phyloP scores from a whole-genome alignment of 2,888 invertebrate genomes.

The Palloptera scutellata region DNA sequence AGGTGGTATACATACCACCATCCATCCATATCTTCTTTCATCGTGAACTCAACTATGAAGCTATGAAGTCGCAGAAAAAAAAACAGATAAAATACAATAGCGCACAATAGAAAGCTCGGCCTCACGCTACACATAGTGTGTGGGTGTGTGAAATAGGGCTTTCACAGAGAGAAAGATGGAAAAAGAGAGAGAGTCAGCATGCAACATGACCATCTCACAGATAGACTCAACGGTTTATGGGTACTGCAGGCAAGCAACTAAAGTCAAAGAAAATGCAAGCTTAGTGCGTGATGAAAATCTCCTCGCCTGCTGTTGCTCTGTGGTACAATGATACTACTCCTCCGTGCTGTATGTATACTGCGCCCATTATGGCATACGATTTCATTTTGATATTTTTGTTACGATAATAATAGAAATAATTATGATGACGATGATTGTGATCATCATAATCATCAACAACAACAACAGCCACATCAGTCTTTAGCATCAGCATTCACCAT shows the following conservation, averaged over 20 bases:
- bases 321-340: no score
- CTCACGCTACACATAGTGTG: conserved; percentile 39
- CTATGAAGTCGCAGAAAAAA: not conserved
- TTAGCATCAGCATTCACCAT: conserved; percentile 2
- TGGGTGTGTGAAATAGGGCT: conserved; percentile 44
- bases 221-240: not conserved
- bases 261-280: no score
- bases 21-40: no score
- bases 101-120: not conserved
- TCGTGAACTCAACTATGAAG: not conserved
- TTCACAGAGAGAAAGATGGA: not conserved
- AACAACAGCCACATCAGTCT: no score
- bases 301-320: no score
- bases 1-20: not conserved
- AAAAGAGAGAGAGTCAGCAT: not conserved
- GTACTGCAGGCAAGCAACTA: no score
- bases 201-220: not conserved
- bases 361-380: not conserved
- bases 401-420: conserved; percentile 22
- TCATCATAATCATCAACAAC: not conserved
- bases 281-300: no score
- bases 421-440: conserved; percentile 13
- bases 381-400: conserved; percentile 17
- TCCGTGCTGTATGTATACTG: no score
- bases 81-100: not conserved